phyloP scores from a whole-genome alignment of 2,797 vertebrate genomes.

The Sebastes minor region DNA sequence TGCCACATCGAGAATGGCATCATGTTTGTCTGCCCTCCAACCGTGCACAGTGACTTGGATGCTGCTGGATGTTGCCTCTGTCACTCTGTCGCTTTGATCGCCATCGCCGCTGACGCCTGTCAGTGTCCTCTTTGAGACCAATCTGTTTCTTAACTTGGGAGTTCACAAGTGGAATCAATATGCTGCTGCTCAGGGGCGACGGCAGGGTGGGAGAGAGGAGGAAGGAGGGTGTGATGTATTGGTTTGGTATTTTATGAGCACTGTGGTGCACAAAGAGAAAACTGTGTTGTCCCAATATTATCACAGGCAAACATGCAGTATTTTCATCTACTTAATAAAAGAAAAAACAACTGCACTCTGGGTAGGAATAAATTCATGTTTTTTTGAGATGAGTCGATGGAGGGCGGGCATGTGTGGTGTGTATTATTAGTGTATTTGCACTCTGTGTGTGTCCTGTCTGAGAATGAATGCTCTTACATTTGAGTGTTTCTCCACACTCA shows the following conservation, averaged over 20 bases:
- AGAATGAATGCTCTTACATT: not conserved
- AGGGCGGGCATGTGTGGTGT: not conserved
- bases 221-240: not conserved
- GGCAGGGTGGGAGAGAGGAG: not conserved
- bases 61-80: slow-evolving; percentile 21
- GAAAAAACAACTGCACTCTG: not conserved
- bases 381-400: not conserved
- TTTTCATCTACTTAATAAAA: slow-evolving; percentile 6
- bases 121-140: slow-evolving; percentile 42
- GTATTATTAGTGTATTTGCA: slow-evolving; percentile 1
- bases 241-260: not conserved
- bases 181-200: not conserved
- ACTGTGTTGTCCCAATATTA: slow-evolving; percentile 3
- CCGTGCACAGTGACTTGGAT: slow-evolving; percentile 5
- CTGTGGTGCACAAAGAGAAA: not conserved
- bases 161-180: slow-evolving; percentile 22
- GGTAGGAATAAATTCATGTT: not conserved
- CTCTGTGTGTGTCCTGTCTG: slow-evolving; percentile 21
- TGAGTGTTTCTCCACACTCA: not conserved
- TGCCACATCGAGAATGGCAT: not conserved
- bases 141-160: slow-evolving; percentile 27
- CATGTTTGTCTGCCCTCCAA: slow-evolving; percentile 16
- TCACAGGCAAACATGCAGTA: not conserved
- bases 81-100: slow-evolving; percentile 13
- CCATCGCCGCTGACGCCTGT: not conserved